Evolutionary conservation across 2,113 vertebrate genomes (phyloP).

Genomic region (Zapus hudsonius): DNA sequence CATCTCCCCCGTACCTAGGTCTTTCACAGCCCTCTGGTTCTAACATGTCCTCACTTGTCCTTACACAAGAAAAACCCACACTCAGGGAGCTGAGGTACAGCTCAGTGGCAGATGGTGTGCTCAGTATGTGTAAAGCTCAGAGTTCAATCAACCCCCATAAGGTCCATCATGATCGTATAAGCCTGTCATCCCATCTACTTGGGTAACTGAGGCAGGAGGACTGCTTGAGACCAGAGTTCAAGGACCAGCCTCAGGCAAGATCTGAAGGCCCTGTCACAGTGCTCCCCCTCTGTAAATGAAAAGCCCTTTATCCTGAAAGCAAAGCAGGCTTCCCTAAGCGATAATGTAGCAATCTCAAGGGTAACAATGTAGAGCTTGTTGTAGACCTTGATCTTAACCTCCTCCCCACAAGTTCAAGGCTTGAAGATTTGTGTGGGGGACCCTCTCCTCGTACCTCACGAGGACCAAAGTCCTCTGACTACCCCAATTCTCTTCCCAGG

Average conservation of each 20-base stretch:
- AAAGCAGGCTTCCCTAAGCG: neutral
- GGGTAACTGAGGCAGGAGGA: neutral
- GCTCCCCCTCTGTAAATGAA: neutral
- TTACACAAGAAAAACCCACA: neutral
- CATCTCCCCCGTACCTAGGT: fast-evolving
- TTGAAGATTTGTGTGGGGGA: neutral
- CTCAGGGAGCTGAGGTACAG: too few relatives aligned
- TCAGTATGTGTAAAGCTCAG: neutral
- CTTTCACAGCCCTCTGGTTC: neutral
- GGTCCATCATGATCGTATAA: neutral
- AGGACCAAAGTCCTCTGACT: neutral
- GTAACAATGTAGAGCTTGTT: neutral
- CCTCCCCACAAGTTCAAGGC: too few relatives aligned
- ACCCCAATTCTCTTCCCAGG: neutral
- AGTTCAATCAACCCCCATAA: neutral
- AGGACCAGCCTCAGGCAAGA: neutral
- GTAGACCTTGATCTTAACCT: too few relatives aligned
- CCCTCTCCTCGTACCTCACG: neutral
- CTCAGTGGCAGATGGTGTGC: neutral
- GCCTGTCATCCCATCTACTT: neutral
- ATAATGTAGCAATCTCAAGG: neutral
- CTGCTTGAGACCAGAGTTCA: neutral
- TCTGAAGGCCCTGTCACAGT: neutral
- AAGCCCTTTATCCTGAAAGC: neutral
- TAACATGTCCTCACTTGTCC: too few relatives aligned